These are phyloP conservation scores for Clavelina lepadiformis DNA, from an alignment of 23 tunicate species.

Conservation along the genomic window DNA sequence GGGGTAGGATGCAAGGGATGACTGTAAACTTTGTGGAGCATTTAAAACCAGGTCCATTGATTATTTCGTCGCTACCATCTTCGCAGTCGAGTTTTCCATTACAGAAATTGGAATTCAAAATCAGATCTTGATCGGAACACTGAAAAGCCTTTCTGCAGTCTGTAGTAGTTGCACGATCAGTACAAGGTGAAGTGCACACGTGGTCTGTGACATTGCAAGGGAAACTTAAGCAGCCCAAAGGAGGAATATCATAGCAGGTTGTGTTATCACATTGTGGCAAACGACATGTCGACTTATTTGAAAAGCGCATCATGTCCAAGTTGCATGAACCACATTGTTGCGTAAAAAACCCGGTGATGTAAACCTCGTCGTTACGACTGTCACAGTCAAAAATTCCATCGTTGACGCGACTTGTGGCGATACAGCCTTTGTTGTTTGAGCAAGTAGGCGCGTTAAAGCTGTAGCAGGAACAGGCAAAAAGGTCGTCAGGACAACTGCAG, in stretches of 20 bases:
- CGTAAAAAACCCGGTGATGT: too few species aligned
- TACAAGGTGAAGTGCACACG: slow-evolving; percentile 1
- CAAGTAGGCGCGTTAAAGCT: too few species aligned
- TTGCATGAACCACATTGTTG: too few species aligned
- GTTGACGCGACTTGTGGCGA: too few species aligned
- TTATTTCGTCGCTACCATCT: slow-evolving; percentile 13
- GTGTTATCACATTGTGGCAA: not conserved
- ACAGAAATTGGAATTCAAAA: slow-evolving; percentile 1
- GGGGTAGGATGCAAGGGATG: slow-evolving; percentile 6
- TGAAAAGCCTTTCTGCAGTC: slow-evolving; percentile 6
- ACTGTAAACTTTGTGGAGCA: not conserved
- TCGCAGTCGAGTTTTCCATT: slow-evolving; percentile 5
- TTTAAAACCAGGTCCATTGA: slow-evolving; percentile 1
- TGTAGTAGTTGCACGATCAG: not conserved
- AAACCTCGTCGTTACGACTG: too few species aligned
- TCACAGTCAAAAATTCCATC: too few species aligned
- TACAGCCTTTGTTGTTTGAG: too few species aligned
- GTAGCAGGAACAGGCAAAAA: too few species aligned
- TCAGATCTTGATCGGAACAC: not conserved
- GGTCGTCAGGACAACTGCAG: too few species aligned
- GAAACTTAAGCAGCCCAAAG: not conserved
- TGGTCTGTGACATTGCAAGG: not conserved
- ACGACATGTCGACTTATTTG: too few species aligned
- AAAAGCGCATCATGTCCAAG: too few species aligned
- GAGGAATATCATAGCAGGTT: not conserved